Base-by-base conservation (phyloP, 2,797 vertebrate species). In the Rhinatrema bivittatum region DNA sequence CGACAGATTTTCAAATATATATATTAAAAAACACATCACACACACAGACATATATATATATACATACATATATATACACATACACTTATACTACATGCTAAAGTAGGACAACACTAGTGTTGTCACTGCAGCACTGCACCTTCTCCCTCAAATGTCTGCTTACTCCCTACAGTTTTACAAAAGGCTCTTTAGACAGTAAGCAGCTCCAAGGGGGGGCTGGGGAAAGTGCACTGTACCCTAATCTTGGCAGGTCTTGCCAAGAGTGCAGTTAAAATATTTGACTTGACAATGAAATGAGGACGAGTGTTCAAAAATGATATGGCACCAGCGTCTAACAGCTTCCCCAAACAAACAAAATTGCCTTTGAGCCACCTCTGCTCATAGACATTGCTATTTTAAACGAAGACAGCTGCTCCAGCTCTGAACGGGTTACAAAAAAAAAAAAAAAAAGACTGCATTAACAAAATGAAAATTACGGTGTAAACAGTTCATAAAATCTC, bases 401-500 rank as follows among this genome's bases (percentile, higher is more conserved):
- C 69, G 72, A 72, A 75, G 65, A 65, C 68, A 79, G 71, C 59
- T 48, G 74, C 67, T 81, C 75, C 74, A 82, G 83, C 70, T 75
- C 79, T 66, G 80, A 86, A 86, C 50, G 82, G 84, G 84, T 85
- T 85, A 86, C 84, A 76, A 77, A 78, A n/a, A 20, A 11, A 65
- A 88, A 89, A 87, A 86, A 66, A 88, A 88, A 87, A 85, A 78
- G 90, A 94, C 93, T 92, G 94, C 93, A 95, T 95, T 95, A 97
- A 94, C 91, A 93, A 96, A 97, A 86, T 95, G 92, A 94, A 95
- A 98, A 96, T 94, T 91, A 97, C 91, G 91, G 93, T 91, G 92
- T 97, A 96, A 97, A 97, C 93, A 97, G 91, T 97, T 98, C 91
- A 98, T 97, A 97, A 97, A 98, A 96, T 93, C 91, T 96, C 93